Percentiles rank a stretch among this genome's conserved stretches.
Evolutionary conservation across 2,888 invertebrate genomes (phyloP).

Genomic region (Willowsia nigromaculata): DNA sequence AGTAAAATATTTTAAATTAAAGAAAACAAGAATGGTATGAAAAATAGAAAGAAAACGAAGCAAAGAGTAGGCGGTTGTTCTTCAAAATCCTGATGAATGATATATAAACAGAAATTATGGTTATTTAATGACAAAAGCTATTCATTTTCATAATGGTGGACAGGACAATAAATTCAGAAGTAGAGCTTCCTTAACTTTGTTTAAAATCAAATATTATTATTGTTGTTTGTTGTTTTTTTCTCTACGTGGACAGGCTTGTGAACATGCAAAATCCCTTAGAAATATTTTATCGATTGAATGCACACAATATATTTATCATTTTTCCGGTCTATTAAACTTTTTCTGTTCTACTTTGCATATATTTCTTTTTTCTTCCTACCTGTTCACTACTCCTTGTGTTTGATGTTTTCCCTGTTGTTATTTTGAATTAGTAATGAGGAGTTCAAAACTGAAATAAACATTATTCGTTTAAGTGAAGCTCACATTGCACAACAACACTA

Average conservation of each 20-base stretch:
- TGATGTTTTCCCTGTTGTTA: slow-evolving; percentile 10
- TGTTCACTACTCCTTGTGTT: not conserved
- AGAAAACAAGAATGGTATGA: not conserved
- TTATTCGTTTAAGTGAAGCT: too few species aligned
- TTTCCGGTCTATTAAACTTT: slow-evolving; percentile 6
- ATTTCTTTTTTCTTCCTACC: not conserved
- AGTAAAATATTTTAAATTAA: slow-evolving; percentile 8
- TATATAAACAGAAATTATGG: not conserved
- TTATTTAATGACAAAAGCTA: slow-evolving; percentile 3
- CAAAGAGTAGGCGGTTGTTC: not conserved
- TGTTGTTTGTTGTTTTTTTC: not conserved
- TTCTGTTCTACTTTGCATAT: slow-evolving; percentile 37
- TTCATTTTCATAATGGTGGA: too few species aligned
- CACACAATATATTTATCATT: not conserved
- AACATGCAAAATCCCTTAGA: not conserved
- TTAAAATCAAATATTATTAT: slow-evolving; percentile 1
- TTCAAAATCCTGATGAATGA: slow-evolving; percentile 26
- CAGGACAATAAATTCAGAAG: too few species aligned
- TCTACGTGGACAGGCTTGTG: not conserved
- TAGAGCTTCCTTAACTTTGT: not conserved
- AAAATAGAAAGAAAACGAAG: not conserved
- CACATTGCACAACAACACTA: not conserved
- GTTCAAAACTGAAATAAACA: not conserved
- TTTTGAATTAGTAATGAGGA: slow-evolving; percentile 35
- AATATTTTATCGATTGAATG: not conserved